Evolutionary conservation across 2,888 invertebrate species (phyloP), one percentile per base, ranked within the genome.

Genomic region (Pegoplata infirma): DNA sequence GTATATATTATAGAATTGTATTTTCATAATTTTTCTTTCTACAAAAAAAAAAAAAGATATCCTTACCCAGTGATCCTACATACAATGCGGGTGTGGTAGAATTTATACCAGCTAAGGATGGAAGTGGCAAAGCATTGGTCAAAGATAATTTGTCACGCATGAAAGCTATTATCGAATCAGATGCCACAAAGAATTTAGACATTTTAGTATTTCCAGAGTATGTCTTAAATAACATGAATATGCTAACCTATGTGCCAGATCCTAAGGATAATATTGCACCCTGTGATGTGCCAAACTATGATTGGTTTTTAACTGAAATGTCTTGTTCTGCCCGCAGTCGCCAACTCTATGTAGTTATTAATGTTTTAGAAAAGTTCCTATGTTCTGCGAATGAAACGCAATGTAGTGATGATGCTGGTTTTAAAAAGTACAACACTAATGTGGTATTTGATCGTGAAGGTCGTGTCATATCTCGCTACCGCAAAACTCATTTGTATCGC

Each of bases 121-220:
- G 87, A 1, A 76, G 80, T 0, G 7, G 56, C 0, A 47, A 17
- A 2, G 47, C 74, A 0, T 90, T 47, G 3, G 44, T 81, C 68
- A 5, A n/a, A 0, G 25, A 64, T n/a, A 80, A 81, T 28, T 64
- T 84, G 5, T 6, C 23, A 1, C 83, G 80, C 3, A 85, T 83
- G 58, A 61, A 84, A 12, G 25, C 76, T 3, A 85, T 89, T 8
- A 82, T 90, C 2, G 77, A 84, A 40, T 86, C 87, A 2, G 63
- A 76, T 1, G 84, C 83, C 4, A 81, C 84, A 0, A 64, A 74
- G 0, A 81, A 83, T 3, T 92, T 92, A 0, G 94, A 96, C 82
- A 94, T 96, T 17, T 89, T 96, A 3, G 93, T 96, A 0, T 96
- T 96, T 84, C 96, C 96, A 0, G 96, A 96, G 87, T 85, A 91